Conservation (phyloP, 2,888 invertebrate genomes). For the Agapetus fuscipes region DNA sequence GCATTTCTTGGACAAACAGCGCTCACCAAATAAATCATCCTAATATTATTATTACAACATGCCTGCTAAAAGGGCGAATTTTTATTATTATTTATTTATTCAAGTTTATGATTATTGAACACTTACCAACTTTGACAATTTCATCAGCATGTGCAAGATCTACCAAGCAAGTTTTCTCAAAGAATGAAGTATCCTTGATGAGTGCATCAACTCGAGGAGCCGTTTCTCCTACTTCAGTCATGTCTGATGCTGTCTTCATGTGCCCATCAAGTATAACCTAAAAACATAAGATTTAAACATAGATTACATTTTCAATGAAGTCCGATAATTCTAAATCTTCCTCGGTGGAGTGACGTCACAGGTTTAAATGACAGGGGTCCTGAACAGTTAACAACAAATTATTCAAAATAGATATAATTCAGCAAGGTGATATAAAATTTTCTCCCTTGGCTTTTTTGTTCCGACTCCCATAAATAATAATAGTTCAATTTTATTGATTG, state of each 20-base stretch:
- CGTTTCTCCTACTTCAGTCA: slow-evolving; percentile 87
- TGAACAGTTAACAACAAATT: not conserved
- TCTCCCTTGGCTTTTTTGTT: no score
- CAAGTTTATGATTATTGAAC: no score
- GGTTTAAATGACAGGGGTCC: no score
- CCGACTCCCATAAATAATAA: no score
- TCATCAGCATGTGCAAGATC: slow-evolving; percentile 78
- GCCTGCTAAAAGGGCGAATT: not conserved
- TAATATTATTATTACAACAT: no score
- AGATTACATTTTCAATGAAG: no score
- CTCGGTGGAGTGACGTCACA: no score
- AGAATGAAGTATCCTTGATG: slow-evolving; percentile 64
- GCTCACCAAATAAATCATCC: no score
- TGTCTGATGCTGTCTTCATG: slow-evolving; percentile 67
- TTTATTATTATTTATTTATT: not conserved
- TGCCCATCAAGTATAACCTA: slow-evolving; percentile 68
- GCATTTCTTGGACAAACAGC: not conserved
- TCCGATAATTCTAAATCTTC: slow-evolving; percentile 5
- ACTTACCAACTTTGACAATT: slow-evolving; percentile 58
- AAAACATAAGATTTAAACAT: slow-evolving; percentile 26
- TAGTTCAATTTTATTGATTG: no score
- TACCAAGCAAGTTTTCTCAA: slow-evolving; percentile 68
- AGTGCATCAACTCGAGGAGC: slow-evolving; percentile 69
- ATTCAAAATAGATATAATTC: no score
- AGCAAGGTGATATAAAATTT: no score